These are phyloP conservation scores for Conistra vaccinii DNA, from an alignment of 2,888 invertebrate species.

Conservation along the genomic window DNA sequence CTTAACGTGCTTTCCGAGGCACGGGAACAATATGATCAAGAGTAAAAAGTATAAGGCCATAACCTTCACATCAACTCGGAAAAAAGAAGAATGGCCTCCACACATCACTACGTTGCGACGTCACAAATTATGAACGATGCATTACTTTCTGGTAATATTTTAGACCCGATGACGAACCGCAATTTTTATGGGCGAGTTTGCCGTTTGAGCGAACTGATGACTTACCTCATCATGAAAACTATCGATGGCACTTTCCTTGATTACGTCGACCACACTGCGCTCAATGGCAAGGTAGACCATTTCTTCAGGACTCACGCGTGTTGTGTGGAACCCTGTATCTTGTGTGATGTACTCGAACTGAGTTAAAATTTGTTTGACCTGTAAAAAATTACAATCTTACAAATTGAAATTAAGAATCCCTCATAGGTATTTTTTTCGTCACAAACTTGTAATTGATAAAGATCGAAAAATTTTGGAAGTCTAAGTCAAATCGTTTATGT, in stretches of 20 bases:
- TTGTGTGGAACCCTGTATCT: conserved; percentile 67
- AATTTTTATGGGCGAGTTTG: background rate
- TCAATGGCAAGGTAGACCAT: conserved; percentile 80
- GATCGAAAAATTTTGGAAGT: too few species aligned
- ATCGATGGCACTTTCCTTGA: conserved; percentile 79
- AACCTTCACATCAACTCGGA: background rate
- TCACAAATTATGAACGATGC: background rate
- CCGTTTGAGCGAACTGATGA: too few species aligned
- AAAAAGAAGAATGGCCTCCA: background rate
- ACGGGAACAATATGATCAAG: background rate
- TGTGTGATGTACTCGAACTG: conserved; percentile 83
- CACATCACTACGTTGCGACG: background rate
- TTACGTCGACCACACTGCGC: conserved; percentile 75
- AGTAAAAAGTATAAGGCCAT: background rate
- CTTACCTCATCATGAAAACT: conserved; percentile 81
- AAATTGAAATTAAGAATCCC: too few species aligned
- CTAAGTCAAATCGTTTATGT: too few species aligned
- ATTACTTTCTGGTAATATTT: background rate
- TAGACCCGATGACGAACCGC: background rate
- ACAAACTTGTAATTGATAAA: too few species aligned
- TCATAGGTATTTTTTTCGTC: too few species aligned
- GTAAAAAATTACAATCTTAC: conserved; percentile 53
- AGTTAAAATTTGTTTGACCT: conserved; percentile 84
- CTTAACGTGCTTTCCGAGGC: too few species aligned
- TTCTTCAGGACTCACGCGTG: conserved; percentile 78